A percentile compares a stretch with the other conserved stretches of the same genome.
Conservation (phyloP, 2,113 vertebrate species). For the Ctenodactylus gundi region DNA sequence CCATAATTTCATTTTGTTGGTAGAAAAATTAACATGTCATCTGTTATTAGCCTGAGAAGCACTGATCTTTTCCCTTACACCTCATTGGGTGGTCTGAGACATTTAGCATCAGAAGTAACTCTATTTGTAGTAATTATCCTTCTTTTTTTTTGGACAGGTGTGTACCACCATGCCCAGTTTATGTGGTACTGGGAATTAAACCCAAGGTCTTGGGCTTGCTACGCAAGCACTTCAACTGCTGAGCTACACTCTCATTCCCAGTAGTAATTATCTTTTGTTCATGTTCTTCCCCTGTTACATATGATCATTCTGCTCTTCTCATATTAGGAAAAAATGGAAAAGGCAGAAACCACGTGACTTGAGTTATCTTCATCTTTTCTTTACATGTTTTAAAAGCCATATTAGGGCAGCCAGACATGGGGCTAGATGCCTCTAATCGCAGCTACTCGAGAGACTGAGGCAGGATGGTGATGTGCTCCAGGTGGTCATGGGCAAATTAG, state of each 20-base stretch:
- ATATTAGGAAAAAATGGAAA: conserved; percentile 6
- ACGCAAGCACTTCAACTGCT: no score
- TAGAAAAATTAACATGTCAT: background rate
- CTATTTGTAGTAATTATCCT: background rate
- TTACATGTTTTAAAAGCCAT: conserved; percentile 18
- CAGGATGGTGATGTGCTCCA: no score
- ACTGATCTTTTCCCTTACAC: background rate
- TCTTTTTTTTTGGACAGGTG: no score
- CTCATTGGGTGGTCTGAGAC: background rate
- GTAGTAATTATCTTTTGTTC: no score
- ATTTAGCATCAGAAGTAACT: background rate
- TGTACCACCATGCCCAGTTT: no score
- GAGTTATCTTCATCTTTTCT: conserved; percentile 16
- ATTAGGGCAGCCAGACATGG: no score
- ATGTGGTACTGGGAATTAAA: no score
- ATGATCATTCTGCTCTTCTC: background rate
- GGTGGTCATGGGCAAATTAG: no score
- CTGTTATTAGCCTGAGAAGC: background rate
- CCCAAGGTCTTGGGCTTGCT: no score
- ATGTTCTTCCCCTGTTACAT: background rate
- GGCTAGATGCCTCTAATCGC: no score
- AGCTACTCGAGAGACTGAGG: no score
- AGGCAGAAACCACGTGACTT: conserved; percentile 36
- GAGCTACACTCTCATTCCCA: no score
- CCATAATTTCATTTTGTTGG: conserved; percentile 22